Percentiles rank a stretch among this genome's conserved stretches.
Conservation (phyloP, 2,888 invertebrate species). For the Octodonta nipae region DNA sequence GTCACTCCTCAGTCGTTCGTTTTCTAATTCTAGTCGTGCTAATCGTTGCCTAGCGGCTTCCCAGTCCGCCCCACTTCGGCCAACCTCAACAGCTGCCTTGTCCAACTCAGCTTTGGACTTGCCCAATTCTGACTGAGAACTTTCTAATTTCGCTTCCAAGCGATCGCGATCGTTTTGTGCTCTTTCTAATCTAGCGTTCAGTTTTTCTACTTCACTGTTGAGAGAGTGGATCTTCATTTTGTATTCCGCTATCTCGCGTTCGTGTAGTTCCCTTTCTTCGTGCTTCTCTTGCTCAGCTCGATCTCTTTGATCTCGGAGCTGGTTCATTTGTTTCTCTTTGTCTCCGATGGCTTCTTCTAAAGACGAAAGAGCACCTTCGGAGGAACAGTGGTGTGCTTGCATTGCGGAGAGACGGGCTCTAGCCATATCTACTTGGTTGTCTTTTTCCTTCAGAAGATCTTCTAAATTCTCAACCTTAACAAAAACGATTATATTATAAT, state of each 20-base stretch:
- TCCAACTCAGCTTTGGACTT: conserved; percentile 89
- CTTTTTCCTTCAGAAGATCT: conserved; percentile 92
- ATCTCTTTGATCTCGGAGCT: conserved; percentile 85
- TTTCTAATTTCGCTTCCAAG: conserved; percentile 79
- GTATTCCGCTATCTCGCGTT: conserved; percentile 85
- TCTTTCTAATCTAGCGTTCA: conserved; percentile 73
- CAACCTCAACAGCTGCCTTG: conserved; percentile 74
- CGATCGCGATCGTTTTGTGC: conserved; percentile 83
- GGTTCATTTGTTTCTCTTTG: conserved; percentile 94
- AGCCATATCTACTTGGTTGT: conserved; percentile 93
- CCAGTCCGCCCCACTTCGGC: conserved; percentile 83
- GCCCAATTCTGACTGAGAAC: conserved; percentile 83
- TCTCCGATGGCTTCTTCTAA: conserved; percentile 91
- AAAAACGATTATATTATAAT: no score
- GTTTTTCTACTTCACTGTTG: conserved; percentile 83
- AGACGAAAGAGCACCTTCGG: conserved; percentile 82
- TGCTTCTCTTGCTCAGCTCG: conserved; percentile 90
- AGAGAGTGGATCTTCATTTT: conserved; percentile 85
- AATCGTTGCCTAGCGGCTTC: conserved; percentile 72
- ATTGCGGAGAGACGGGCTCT: conserved; percentile 78
- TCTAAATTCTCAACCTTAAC: conserved; percentile 89
- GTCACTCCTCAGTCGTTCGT: conserved; percentile 76
- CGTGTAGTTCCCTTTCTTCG: conserved; percentile 87
- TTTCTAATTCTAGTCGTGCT: conserved; percentile 76
- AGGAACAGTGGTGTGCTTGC: conserved; percentile 88